Evolutionary conservation across 1,140 invertebrate species (phyloP).

Genomic region (Leptinotarsa texana): DNA sequence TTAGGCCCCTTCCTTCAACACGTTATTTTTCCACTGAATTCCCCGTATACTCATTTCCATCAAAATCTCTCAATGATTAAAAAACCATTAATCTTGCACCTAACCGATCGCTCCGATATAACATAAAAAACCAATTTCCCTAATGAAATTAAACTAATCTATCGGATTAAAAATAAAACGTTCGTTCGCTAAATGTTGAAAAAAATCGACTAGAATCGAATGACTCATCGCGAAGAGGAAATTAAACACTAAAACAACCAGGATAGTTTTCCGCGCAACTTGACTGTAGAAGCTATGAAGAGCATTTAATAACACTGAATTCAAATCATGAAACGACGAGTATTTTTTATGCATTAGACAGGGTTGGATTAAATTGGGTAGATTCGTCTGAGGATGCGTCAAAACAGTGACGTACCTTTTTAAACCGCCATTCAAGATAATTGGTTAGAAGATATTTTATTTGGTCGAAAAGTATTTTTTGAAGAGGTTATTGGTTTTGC

Average conservation of each 20-base stretch:
- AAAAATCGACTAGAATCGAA: constrained; percentile 4
- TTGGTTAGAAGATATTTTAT: too few relatives aligned
- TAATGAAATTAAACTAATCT: constrained; percentile 29
- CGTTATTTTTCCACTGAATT: neutral
- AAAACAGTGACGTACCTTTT: neutral
- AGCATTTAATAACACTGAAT: neutral
- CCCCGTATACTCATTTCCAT: neutral
- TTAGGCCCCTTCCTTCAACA: neutral
- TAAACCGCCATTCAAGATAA: too few relatives aligned
- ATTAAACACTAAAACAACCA: neutral
- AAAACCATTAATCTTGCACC: constrained; percentile 25
- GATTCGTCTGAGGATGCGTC: neutral
- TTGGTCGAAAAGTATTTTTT: too few relatives aligned
- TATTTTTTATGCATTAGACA: constrained; percentile 8
- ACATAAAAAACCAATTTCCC: constrained; percentile 18
- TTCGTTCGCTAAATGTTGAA: constrained; percentile 11
- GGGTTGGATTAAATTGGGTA: constrained; percentile 2
- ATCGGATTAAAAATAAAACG: constrained; percentile 10
- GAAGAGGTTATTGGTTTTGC: too few relatives aligned
- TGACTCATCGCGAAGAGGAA: constrained; percentile 8
- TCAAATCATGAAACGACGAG: neutral
- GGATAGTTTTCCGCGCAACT: neutral
- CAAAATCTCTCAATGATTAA: constrained; percentile 17
- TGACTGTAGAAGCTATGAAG: neutral
- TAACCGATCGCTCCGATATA: neutral